Evolutionary conservation across 1,140 invertebrate species (phyloP).

Genomic region (Heliconius melpomene): DNA sequence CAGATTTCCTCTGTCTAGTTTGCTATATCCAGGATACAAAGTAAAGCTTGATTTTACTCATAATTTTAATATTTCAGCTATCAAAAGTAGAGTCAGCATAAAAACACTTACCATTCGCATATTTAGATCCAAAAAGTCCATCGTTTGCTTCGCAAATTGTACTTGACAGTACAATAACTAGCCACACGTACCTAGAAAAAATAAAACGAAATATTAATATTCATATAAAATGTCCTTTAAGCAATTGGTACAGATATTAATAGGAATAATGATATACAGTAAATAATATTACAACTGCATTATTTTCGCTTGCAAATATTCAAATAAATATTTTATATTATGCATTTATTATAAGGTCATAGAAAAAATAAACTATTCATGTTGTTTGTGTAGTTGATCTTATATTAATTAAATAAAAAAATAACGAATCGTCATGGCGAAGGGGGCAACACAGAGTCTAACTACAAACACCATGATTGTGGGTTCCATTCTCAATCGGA

Average conservation of each 20-base stretch:
- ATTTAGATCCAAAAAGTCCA: constrained; percentile 68
- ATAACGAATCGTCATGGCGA: too few species aligned
- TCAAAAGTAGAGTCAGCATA: neutral
- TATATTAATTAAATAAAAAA: too few species aligned
- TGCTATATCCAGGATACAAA: too few species aligned
- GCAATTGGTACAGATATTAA: neutral
- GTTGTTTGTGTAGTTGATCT: too few species aligned
- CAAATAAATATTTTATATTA: neutral
- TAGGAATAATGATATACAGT: neutral
- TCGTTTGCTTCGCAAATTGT: constrained; percentile 61
- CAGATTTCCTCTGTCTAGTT: too few species aligned
- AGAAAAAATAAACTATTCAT: neutral
- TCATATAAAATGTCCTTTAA: neutral
- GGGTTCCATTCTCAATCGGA: too few species aligned
- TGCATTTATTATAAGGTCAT: neutral
- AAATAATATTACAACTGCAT: neutral
- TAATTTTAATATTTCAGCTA: too few species aligned
- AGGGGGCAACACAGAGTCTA: too few species aligned
- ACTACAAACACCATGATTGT: too few species aligned
- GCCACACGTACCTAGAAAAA: constrained; percentile 54
- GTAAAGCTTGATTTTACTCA: too few species aligned
- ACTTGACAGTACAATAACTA: constrained; percentile 47
- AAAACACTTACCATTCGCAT: constrained; percentile 58
- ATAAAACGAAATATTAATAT: constrained; percentile 21
- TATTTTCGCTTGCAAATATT: constrained; percentile 11